Evolutionary conservation across 2,113 vertebrate genomes (phyloP).

Genomic region (Prunella fulvescens): DNA sequence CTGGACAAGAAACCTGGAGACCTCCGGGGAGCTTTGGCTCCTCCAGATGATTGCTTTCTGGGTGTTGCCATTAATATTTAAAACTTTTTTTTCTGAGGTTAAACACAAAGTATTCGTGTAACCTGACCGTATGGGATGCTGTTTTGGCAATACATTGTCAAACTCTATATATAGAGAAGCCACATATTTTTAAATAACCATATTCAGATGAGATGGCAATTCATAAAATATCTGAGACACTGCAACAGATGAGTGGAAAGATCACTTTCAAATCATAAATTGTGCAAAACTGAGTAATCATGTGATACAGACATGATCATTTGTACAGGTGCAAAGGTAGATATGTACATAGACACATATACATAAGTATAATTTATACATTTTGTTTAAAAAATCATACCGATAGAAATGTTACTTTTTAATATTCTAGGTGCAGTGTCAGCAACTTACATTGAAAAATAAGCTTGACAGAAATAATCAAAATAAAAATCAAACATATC

Average conservation of each 20-base stretch:
- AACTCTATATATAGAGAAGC: neutral
- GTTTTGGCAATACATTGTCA: neutral
- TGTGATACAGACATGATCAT: neutral
- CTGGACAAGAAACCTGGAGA: neutral
- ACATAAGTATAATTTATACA: neutral
- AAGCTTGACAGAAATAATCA: neutral
- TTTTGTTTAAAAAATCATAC: neutral
- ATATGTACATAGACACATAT: neutral
- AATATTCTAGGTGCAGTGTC: neutral
- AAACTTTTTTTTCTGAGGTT: neutral
- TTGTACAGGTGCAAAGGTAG: neutral
- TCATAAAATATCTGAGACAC: neutral
- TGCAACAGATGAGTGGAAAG: rapidly evolving
- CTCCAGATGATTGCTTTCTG: neutral
- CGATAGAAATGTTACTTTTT: neutral
- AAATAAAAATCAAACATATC: neutral
- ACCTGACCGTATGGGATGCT: neutral
- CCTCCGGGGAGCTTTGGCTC: neutral
- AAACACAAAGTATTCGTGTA: neutral
- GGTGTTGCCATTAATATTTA: neutral
- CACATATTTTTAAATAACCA: neutral
- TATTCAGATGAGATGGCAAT: neutral
- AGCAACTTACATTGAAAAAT: neutral
- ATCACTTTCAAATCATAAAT: neutral
- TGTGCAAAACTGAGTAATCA: neutral